These are phyloP conservation scores for Mus caroli DNA, from an alignment of 2,797 vertebrate species.

Conservation along the genomic window DNA sequence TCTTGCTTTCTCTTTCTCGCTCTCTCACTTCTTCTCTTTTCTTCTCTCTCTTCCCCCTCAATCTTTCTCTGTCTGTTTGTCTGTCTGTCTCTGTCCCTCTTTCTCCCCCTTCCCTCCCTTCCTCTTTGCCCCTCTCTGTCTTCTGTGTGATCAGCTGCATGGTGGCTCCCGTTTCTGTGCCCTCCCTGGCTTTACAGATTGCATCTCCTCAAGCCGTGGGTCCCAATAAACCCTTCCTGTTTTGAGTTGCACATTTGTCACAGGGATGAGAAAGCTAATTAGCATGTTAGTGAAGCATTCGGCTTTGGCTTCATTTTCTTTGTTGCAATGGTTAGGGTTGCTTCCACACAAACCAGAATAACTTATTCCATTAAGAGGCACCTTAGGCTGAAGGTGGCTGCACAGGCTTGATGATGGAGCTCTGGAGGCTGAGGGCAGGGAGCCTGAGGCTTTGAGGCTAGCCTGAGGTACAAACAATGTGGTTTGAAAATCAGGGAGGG, in stretches of 20 bases:
- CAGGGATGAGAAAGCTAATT: not conserved
- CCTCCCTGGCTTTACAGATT: not conserved
- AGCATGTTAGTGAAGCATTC: not conserved
- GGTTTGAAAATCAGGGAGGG: not conserved
- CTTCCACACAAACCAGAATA: not conserved
- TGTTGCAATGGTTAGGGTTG: not conserved
- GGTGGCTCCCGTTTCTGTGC: no score
- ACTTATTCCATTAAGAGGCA: conserved; percentile 41
- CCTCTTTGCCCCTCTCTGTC: not conserved
- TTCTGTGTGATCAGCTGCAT: not conserved
- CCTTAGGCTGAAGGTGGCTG: not conserved
- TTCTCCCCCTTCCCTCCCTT: no score
- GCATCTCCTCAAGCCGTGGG: not conserved
- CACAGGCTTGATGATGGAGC: not conserved
- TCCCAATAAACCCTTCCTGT: not conserved
- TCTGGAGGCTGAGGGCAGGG: not conserved
- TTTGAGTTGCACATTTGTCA: not conserved
- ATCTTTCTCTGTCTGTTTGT: no score
- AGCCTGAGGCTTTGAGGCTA: not conserved
- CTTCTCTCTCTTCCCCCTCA: no score
- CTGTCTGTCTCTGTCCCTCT: no score
- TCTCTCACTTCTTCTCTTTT: no score
- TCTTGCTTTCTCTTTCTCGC: no score
- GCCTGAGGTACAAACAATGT: not conserved
- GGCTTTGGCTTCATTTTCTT: not conserved